These are phyloP conservation scores for Semotilus atromaculatus DNA, from an alignment of 2,797 vertebrate genomes.

Conservation along the genomic window DNA sequence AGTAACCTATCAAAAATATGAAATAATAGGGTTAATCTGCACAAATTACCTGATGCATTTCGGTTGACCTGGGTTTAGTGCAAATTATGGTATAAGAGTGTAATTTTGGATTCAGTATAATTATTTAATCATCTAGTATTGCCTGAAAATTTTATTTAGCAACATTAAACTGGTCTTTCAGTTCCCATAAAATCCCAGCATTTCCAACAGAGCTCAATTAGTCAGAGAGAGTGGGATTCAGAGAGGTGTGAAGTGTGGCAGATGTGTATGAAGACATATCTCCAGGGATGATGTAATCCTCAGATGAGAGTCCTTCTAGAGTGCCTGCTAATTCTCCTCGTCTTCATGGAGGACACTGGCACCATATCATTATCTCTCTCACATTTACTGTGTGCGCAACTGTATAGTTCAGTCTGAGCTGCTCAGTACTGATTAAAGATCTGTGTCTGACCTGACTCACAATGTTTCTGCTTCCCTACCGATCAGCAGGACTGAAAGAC, in stretches of 20 bases:
- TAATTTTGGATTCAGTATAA: not conserved
- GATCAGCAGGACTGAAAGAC: conserved; percentile 3
- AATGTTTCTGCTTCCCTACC: not conserved
- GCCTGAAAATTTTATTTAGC: conserved; percentile 4
- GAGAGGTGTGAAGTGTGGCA: conserved; percentile 40
- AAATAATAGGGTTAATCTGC: not conserved
- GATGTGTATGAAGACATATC: conserved; percentile 53
- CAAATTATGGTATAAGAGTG: not conserved
- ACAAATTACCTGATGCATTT: not conserved
- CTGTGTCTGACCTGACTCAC: conserved; percentile 49
- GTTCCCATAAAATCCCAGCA: conserved; percentile 20
- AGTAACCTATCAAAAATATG: not conserved
- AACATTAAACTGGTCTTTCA: conserved; percentile 23
- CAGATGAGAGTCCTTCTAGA: conserved; percentile 57
- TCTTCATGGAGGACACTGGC: conserved; percentile 67
- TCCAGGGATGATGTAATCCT: conserved; percentile 52
- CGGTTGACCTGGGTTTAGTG: not conserved
- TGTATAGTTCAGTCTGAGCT: conserved; percentile 72
- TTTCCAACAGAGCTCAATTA: conserved; percentile 38
- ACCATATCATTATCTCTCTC: conserved; percentile 71
- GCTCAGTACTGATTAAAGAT: conserved; percentile 80
- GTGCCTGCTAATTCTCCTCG: conserved; percentile 77
- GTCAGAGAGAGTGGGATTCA: conserved; percentile 14
- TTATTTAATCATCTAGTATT: not conserved
- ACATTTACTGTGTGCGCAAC: conserved; percentile 71